Base-by-base conservation (phyloP, 2,888 invertebrate species). In the Sialis fuliginosa region DNA sequence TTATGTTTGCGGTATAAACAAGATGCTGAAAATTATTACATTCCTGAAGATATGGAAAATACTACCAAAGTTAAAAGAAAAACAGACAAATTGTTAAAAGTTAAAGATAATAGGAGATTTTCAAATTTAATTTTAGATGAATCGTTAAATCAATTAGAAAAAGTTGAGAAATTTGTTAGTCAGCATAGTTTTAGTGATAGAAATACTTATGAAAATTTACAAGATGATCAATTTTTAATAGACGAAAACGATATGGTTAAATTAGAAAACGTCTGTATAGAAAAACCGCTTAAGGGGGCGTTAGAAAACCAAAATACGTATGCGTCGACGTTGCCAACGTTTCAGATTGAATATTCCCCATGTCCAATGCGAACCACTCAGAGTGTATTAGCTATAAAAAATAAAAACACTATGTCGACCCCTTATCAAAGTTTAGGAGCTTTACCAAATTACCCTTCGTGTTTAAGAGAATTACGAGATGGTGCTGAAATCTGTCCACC, bases 331-430 rank as follows among this genome's bases (percentile, higher is more conserved):
- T 64, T 72, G 56, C 72, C 70, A 8, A 60, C 71, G 49, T 74
- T 72, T 42, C 71, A 73, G 60, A 73, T 74, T 51, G 75, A 75
- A 60, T 76, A 75, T 50, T 64, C 66, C 4, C 65, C 66, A 4
- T 61, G 63, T 52, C 54, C 58, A 2, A 50, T 60, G 46, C 52
- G 60, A 60, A 56, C 67, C 62, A 61, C 62, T 61, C 64, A 64
- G 51, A 51, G 46, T 51, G 51, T 43, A 49, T 42, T 31, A 33
- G 49, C 35, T 39, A 51, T 39, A 33, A 52, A 34, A 48, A 53
- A 37, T 51, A 51, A 35, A 34, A 49, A 40, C 48, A 51, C 44
- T 45, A 52, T 6, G 31, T 52, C 47, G 49, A 52, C 6, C 51
- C 54, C 40, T 37, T 54, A 42, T 48, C 49, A 44, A 46, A 51